Evolutionary conservation across 2,888 invertebrate species (phyloP).

Genomic region (Gibbula magus): DNA sequence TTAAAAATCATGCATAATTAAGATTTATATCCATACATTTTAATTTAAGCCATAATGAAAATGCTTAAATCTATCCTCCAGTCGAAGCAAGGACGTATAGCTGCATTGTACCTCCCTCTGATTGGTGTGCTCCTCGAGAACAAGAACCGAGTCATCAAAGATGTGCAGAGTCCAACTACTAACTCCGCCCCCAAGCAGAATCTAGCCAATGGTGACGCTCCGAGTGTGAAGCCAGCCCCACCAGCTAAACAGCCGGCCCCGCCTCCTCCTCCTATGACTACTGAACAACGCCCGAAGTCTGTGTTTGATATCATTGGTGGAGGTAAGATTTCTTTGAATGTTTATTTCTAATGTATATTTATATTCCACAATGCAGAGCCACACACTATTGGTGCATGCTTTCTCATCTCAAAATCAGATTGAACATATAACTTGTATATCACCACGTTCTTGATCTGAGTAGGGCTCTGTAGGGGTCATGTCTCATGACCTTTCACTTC

Average conservation of each 20-base stretch:
- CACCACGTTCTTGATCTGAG: too few species aligned
- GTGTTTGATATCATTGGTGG: slow-evolving; percentile 69
- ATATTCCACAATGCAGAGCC: too few species aligned
- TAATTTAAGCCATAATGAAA: too few species aligned
- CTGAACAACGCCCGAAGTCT: slow-evolving; percentile 35
- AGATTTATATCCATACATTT: too few species aligned
- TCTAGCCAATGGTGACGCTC: slow-evolving; percentile 48
- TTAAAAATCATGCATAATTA: too few species aligned
- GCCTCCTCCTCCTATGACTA: slow-evolving; percentile 37
- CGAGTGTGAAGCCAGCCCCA: slow-evolving; percentile 27
- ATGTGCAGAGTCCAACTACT: slow-evolving; percentile 30
- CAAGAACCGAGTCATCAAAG: slow-evolving; percentile 82
- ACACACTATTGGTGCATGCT: too few species aligned
- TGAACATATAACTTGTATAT: too few species aligned
- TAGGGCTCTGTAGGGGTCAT: too few species aligned
- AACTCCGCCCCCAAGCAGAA: slow-evolving; percentile 32
- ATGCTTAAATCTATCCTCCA: slow-evolving; percentile 62
- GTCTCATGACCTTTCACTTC: too few species aligned
- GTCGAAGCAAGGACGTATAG: slow-evolving; percentile 87
- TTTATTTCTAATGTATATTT: too few species aligned
- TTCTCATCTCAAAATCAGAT: too few species aligned
- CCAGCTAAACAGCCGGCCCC: slow-evolving; percentile 34
- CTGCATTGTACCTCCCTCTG: slow-evolving; percentile 93
- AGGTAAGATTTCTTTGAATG: slow-evolving; percentile 43
- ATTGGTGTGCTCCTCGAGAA: slow-evolving; percentile 91